phyloP scores from a whole-genome alignment of 1,140 invertebrate species.

The Cotesia vestalis region DNA sequence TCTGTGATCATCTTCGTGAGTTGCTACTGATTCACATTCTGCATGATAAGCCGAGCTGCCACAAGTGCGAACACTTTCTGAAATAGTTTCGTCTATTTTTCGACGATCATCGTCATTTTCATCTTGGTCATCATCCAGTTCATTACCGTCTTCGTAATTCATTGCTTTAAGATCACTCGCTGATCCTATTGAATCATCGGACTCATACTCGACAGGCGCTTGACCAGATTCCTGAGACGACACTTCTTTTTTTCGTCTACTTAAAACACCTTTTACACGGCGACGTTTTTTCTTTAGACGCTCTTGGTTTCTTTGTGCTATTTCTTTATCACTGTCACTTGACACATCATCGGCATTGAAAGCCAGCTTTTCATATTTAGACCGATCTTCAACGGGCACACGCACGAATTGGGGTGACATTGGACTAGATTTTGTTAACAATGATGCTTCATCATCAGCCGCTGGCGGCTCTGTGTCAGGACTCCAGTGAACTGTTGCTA shows the following conservation, averaged over 20 bases:
- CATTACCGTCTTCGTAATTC: slow-evolving; percentile 69
- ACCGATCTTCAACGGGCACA: slow-evolving; percentile 75
- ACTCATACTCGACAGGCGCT: slow-evolving; percentile 55
- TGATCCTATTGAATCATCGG: slow-evolving; percentile 79
- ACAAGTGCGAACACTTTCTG: slow-evolving; percentile 74
- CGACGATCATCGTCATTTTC: slow-evolving; percentile 48
- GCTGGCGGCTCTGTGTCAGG: slow-evolving; percentile 39
- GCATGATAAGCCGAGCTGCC: slow-evolving; percentile 77
- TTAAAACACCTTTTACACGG: slow-evolving; percentile 51
- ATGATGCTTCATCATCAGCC: slow-evolving; percentile 52
- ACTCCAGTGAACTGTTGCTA: slow-evolving; percentile 52
- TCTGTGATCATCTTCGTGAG: slow-evolving; percentile 69
- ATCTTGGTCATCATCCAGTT: slow-evolving; percentile 65
- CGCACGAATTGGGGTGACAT: slow-evolving; percentile 70
- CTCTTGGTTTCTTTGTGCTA: slow-evolving; percentile 45
- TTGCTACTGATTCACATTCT: slow-evolving; percentile 76
- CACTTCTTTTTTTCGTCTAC: slow-evolving; percentile 47
- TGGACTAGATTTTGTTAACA: slow-evolving; percentile 53
- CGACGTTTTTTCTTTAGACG: slow-evolving; percentile 58
- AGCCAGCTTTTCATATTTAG: slow-evolving; percentile 82
- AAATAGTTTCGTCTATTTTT: slow-evolving; percentile 70
- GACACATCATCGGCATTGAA: slow-evolving; percentile 70
- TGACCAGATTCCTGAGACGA: slow-evolving; percentile 39
- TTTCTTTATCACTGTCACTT: slow-evolving; percentile 69
- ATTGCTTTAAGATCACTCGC: slow-evolving; percentile 75